phyloP scores from a whole-genome alignment of 2,797 vertebrate species.

The Pelochelys cantorii region DNA sequence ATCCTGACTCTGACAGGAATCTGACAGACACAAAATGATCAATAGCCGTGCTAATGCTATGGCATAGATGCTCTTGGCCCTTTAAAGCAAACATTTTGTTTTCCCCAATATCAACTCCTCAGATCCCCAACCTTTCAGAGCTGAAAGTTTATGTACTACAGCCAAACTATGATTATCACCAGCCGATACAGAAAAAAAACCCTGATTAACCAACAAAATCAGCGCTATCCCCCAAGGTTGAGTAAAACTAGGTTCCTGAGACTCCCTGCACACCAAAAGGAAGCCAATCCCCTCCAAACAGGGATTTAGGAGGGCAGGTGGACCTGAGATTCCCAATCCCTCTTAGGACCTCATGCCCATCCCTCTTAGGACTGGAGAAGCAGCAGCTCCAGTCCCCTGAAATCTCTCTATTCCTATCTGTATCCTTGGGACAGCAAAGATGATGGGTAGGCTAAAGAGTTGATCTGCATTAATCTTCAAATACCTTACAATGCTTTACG shows the following conservation, averaged over 20 bases:
- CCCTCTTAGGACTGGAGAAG: neutral
- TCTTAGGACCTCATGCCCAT: neutral
- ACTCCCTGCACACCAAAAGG: neutral
- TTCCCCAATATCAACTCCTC: neutral
- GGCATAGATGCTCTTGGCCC: neutral
- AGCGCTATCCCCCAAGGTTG: neutral
- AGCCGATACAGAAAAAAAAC: accelerated
- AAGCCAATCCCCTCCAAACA: neutral
- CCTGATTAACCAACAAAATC: neutral
- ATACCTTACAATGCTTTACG: neutral
- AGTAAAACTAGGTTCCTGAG: neutral
- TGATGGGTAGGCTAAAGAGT: neutral
- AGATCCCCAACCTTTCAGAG: accelerated
- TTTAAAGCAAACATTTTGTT: neutral
- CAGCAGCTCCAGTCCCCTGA: neutral
- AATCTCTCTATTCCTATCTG: neutral
- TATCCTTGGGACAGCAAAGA: neutral
- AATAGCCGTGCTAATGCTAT: neutral
- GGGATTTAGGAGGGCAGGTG: neutral
- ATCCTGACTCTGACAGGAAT: neutral
- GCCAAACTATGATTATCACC: accelerated
- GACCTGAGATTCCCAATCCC: neutral
- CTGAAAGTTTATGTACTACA: accelerated
- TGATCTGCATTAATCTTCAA: neutral
- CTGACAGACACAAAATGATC: neutral